Base-by-base conservation (phyloP, 2,888 invertebrate genomes). In the Agelastica alni region DNA sequence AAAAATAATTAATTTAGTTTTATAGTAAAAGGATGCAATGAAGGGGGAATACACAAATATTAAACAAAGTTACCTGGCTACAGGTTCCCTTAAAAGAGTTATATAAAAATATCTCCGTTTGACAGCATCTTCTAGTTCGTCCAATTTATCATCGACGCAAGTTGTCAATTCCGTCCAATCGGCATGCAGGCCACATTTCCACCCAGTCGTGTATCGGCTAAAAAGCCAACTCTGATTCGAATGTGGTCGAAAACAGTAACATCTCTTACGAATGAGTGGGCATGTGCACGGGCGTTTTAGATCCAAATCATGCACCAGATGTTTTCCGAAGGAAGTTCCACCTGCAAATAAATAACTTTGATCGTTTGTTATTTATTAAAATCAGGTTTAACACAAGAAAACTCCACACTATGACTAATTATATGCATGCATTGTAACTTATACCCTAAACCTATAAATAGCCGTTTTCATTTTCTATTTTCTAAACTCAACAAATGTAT, bases 171-270 rank as follows among this genome's bases (percentile, higher is more conserved):
- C 98, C 2, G 98, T 98, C 91, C 95, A 98, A 80, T 98, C 98
- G 17, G 97, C 96, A 75, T 97, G 97, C 39, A 99, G 82, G 46
- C 99, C 99, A 78, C 99, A 99, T 73, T 92, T 92, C 96, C 96
- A 96, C 64, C 96, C 96, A 17, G 95, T 96, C 44, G 96, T 95
- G 79, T 95, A 96, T 71, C 96, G 85, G 74, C 95, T 96, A 79
- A 99, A 97, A 64, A 99, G 83, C 98, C 98, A 99, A 77, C 91
- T 91, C 81, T 94, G 93, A 77, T 91, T 92, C 73, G 90, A 88
- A 80, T 91, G 91, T 64, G 93, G 93, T 71, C 93, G 87, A 81
- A 92, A 93, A 80, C 93, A 93, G 78, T 91, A 91, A 78, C 93
- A 95, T 61, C 93, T 85, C 78, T 95, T 96, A 64, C 90, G 84